phyloP scores from a whole-genome alignment of 2,113 vertebrate genomes.

The Seriola dumerili region DNA sequence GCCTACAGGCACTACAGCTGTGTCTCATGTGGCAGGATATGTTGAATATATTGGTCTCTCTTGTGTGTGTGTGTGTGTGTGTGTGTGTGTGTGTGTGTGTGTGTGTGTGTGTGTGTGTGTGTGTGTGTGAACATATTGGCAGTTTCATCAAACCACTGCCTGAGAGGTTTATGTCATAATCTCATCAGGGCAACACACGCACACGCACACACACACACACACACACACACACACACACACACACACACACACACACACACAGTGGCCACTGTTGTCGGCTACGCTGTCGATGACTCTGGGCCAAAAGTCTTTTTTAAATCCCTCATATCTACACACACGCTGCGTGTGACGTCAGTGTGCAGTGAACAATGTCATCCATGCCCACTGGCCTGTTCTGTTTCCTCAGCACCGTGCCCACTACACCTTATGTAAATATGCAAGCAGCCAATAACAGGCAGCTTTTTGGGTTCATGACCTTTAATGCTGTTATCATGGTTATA shows the following conservation, averaged over 20 bases:
- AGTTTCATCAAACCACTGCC: conserved; percentile 5
- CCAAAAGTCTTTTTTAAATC: conserved; percentile 10
- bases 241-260: conserved; percentile 8
- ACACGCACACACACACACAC: background rate
- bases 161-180: conserved; percentile 20
- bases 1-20: conserved; percentile 14
- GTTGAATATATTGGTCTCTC: no score
- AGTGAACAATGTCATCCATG: conserved; percentile 26
- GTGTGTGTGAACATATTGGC: background rate
- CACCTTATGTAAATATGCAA: conserved; percentile 26
- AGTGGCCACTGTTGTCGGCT: no score
- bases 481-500: background rate
- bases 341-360: conserved; percentile 15
- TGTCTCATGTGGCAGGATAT: background rate
- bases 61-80: background rate
- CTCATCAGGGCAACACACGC: conserved; percentile 16
- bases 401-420: background rate
- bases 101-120: background rate
- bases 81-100: background rate
- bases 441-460: background rate
- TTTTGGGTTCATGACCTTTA: conserved; percentile 1
- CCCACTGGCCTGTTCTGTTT: conserved; percentile 43
- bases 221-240: background rate
- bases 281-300: conserved; percentile 12
- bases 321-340: background rate